phyloP scores from a whole-genome alignment of 64 coral and sea anemone genomes.

The Montipora capricornis region DNA sequence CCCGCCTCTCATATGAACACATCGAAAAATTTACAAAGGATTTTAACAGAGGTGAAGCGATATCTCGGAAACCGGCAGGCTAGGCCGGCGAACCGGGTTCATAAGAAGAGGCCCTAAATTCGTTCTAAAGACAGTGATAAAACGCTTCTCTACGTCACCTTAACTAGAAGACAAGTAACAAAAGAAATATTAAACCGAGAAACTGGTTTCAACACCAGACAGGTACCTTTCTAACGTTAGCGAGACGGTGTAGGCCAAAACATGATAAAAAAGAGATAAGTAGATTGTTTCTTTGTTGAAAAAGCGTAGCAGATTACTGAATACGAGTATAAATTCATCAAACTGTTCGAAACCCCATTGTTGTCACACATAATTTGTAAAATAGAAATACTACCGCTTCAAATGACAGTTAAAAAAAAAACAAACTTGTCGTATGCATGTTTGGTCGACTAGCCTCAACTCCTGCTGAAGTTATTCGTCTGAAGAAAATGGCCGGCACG shows the following conservation, averaged over 20 bases:
- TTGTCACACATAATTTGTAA: slow-evolving; percentile 4
- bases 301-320: not conserved
- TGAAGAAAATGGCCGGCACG: not conserved
- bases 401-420: slow-evolving; percentile 5
- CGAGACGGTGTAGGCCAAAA: not conserved
- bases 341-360: not conserved
- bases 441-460: not conserved
- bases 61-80: too few relatives aligned
- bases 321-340: not conserved
- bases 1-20: too few relatives aligned
- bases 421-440: slow-evolving; percentile 47
- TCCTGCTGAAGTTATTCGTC: not conserved
- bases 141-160: not conserved
- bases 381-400: not conserved
- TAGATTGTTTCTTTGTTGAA: not conserved
- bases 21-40: too few relatives aligned
- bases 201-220: not conserved
- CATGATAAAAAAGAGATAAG: not conserved
- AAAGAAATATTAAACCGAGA: not conserved
- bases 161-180: not conserved
- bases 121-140: too few relatives aligned
- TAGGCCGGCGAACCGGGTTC: too few relatives aligned
- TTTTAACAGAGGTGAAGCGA: too few relatives aligned
- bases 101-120: too few relatives aligned
- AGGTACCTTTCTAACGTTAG: not conserved